Evolutionary conservation across 2,888 invertebrate genomes (phyloP).

Genomic region (Tryphoninae sp.): DNA sequence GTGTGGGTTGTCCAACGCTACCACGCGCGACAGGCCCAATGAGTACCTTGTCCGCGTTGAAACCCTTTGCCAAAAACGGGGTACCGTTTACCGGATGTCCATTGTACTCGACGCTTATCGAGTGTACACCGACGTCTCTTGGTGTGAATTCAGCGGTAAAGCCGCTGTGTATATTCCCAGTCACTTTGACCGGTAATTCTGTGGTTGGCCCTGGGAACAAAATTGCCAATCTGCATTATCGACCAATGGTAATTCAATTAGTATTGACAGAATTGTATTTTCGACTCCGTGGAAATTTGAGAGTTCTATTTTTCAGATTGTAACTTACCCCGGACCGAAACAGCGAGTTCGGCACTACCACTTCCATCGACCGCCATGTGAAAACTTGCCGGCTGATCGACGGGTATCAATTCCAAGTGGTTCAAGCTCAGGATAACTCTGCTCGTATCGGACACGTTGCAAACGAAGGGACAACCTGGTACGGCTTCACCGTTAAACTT

Average conservation of each 20-base stretch:
- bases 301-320: constrained; percentile 1
- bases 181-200: constrained; percentile 93
- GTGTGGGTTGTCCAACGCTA: constrained; percentile 94
- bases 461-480: constrained; percentile 94
- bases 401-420: constrained; percentile 92
- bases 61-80: constrained; percentile 94
- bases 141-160: constrained; percentile 96
- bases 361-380: constrained; percentile 90
- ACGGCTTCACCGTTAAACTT: constrained; percentile 98
- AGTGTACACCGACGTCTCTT: constrained; percentile 95
- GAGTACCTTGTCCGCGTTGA: constrained; percentile 94
- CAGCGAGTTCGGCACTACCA: constrained; percentile 90
- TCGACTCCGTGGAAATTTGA: too few relatives aligned
- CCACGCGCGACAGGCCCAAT: constrained; percentile 92
- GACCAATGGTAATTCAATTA: neutral
- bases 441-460: constrained; percentile 91
- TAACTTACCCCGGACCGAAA: constrained; percentile 87
- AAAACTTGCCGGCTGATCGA: constrained; percentile 90
- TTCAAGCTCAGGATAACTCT: constrained; percentile 88
- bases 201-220: constrained; percentile 87
- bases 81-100: constrained; percentile 94
- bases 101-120: constrained; percentile 95
- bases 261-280: too few relatives aligned
- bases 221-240: neutral
- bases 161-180: constrained; percentile 93